phyloP scores from a whole-genome alignment of 2,797 vertebrate species.

The Danio tinwini region DNA sequence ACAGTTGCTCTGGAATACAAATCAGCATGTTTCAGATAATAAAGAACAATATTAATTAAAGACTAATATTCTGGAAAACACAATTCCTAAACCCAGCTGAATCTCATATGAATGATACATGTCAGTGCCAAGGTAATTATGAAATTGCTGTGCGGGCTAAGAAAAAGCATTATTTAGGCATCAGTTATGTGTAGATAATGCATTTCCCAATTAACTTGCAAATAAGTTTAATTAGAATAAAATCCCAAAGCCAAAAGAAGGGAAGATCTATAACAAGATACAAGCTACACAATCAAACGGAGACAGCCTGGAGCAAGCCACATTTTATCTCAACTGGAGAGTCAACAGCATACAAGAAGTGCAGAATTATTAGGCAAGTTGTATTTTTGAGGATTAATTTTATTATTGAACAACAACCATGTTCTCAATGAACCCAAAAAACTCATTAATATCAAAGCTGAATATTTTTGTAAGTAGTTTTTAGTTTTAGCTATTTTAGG shows the following conservation, averaged over 20 bases:
- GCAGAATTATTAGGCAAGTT: too few relatives aligned
- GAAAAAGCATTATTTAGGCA: constrained; percentile 4
- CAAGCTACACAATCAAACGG: constrained; percentile 26
- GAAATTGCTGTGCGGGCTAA: neutral
- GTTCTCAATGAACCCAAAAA: too few relatives aligned
- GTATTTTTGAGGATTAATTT: too few relatives aligned
- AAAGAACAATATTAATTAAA: too few relatives aligned
- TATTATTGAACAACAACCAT: too few relatives aligned
- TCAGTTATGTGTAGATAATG: neutral
- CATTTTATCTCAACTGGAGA: constrained; percentile 64
- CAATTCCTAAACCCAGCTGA: neutral
- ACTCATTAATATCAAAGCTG: too few relatives aligned
- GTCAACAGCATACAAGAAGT: constrained; percentile 20
- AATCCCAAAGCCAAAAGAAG: constrained; percentile 55
- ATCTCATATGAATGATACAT: neutral
- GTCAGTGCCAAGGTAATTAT: neutral
- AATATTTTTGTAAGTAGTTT: too few relatives aligned
- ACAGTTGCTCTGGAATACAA: too few relatives aligned
- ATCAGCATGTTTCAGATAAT: too few relatives aligned
- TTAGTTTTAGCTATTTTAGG: too few relatives aligned
- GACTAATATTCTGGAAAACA: too few relatives aligned
- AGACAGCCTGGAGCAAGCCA: constrained; percentile 57
- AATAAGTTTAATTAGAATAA: constrained; percentile 51
- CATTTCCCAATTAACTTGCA: constrained; percentile 48
- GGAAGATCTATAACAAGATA: constrained; percentile 60